A percentile compares a stretch with the other conserved stretches of the same genome.
Evolutionary conservation across 2,113 vertebrate genomes (phyloP).

Genomic region (Echinops telfairi): DNA sequence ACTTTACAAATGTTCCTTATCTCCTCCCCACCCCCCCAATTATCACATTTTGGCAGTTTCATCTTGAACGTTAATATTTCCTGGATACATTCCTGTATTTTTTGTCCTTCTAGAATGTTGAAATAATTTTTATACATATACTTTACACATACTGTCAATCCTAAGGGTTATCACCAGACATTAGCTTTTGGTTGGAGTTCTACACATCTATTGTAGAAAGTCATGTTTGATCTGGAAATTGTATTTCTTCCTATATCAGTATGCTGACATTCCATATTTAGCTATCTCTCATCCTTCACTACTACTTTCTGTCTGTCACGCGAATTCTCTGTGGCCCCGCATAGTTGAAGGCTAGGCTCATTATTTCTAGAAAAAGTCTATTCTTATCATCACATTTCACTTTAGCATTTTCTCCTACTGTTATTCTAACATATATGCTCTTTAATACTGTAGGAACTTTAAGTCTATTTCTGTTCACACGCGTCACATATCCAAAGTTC

Average conservation of each 20-base stretch:
- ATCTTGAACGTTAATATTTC: constrained; percentile 35
- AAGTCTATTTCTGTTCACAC: neutral
- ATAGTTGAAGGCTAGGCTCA: constrained; percentile 39
- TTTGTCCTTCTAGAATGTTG: neutral
- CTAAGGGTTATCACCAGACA: neutral
- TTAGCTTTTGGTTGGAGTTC: constrained; percentile 32
- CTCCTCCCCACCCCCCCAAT: neutral
- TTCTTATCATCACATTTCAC: neutral
- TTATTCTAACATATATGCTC: neutral
- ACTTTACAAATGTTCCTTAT: constrained; percentile 13
- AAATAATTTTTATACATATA: neutral
- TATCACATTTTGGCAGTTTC: constrained; percentile 45
- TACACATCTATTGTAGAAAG: constrained; percentile 28
- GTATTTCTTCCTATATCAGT: neutral
- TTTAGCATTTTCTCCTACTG: neutral
- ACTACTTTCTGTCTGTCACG: neutral
- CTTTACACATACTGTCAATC: constrained; percentile 15
- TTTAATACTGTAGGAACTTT: neutral
- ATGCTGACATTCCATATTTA: neutral
- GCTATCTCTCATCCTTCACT: neutral
- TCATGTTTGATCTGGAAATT: constrained; percentile 6
- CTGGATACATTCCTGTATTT: constrained; percentile 23
- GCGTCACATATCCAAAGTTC: neutral
- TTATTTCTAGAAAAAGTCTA: neutral
- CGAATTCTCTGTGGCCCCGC: neutral